These are phyloP conservation scores for Cotesia typhae DNA, from an alignment of 1,140 invertebrate species.

Conservation along the genomic window DNA sequence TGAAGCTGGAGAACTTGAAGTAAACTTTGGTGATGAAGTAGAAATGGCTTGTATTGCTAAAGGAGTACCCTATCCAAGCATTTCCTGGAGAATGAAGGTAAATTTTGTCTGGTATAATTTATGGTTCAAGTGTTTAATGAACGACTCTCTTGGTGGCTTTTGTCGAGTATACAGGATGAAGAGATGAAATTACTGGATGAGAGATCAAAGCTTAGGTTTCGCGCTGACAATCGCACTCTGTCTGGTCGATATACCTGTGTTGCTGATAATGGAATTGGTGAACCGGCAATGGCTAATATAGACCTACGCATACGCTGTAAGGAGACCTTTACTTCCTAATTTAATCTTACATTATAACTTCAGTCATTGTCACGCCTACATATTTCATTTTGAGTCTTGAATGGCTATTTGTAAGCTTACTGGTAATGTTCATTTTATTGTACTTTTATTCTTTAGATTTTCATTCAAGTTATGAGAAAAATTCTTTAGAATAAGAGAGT, in stretches of 20 bases:
- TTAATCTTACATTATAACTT: conserved; percentile 9
- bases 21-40: conserved; percentile 75
- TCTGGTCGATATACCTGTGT: conserved; percentile 77
- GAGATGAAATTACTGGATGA: conserved; percentile 72
- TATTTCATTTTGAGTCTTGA: too few species aligned
- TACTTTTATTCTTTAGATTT: too few species aligned
- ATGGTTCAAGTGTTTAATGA: conserved; percentile 21
- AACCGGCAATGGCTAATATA: conserved; percentile 72
- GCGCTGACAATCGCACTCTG: conserved; percentile 71
- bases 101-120: conserved; percentile 37
- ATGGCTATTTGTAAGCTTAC: too few species aligned
- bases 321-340: conserved; percentile 47
- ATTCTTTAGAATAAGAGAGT: too few species aligned
- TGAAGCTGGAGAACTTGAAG: conserved; percentile 73
- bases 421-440: too few species aligned
- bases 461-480: too few species aligned
- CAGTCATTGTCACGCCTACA: too few species aligned
- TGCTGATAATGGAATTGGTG: conserved; percentile 78
- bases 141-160: conserved; percentile 12
- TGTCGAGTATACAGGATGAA: conserved; percentile 65
- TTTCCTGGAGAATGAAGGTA: conserved; percentile 77
- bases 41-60: conserved; percentile 73
- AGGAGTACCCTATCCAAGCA: conserved; percentile 74
- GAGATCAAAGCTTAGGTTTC: conserved; percentile 72
- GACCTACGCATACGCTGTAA: conserved; percentile 71